phyloP scores from a whole-genome alignment of 2,113 vertebrate genomes.

The Enhydra lutris region DNA sequence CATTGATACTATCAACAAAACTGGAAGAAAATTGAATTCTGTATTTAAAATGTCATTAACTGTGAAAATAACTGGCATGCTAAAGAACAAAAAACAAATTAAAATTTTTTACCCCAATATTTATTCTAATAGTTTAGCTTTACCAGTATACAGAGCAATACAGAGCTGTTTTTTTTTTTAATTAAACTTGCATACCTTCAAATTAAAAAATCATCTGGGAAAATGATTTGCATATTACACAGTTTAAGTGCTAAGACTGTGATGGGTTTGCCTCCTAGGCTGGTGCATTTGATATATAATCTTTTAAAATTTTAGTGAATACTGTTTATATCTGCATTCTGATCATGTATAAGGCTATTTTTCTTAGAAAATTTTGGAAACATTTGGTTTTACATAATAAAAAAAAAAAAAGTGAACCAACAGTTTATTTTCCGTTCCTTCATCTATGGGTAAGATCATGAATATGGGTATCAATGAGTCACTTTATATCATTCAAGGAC shows the following conservation, averaged over 20 bases:
- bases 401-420: not conserved
- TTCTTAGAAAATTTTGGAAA: slow-evolving; percentile 21
- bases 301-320: not conserved
- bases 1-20: slow-evolving; percentile 71
- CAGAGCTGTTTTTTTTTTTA: not conserved
- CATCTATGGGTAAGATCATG: not conserved
- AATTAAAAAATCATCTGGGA: slow-evolving; percentile 34
- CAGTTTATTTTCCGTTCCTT: not conserved
- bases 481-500: not conserved
- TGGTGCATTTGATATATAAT: not conserved
- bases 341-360: not conserved
- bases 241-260: slow-evolving; percentile 31
- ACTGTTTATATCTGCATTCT: not conserved
- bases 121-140: not conserved
- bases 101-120: not conserved
- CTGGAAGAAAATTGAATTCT: slow-evolving; percentile 71
- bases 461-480: not conserved
- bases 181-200: slow-evolving; percentile 36
- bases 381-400: slow-evolving; percentile 20
- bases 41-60: slow-evolving; percentile 74
- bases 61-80: slow-evolving; percentile 70
- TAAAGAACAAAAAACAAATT: not conserved
- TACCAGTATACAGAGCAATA: not conserved
- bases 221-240: slow-evolving; percentile 18
- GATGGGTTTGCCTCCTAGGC: not conserved